Evolutionary conservation across 2,797 vertebrate genomes (phyloP).

Genomic region (Mallotus villosus): DNA sequence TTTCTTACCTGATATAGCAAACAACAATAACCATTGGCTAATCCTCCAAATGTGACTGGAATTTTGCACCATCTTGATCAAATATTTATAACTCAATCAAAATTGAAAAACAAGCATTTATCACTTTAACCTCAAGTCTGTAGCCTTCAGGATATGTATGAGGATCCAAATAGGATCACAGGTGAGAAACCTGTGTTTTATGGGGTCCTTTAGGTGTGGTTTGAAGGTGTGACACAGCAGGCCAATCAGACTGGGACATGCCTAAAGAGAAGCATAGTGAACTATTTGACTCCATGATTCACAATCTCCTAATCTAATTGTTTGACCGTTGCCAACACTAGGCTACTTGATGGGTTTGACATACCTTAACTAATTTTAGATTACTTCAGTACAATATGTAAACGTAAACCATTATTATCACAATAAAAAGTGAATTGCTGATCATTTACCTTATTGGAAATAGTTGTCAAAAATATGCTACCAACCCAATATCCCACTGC

Average conservation of each 20-base stretch:
- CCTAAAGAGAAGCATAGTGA: slow-evolving; percentile 15
- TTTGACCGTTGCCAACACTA: slow-evolving; percentile 19
- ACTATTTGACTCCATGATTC: slow-evolving; percentile 26
- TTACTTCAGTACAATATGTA: no score
- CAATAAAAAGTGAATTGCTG: not conserved
- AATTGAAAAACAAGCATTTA: not conserved
- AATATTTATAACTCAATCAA: not conserved
- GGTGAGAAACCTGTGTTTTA: not conserved
- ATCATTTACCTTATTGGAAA: no score
- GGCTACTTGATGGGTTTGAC: slow-evolving; percentile 15
- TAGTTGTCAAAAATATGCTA: no score
- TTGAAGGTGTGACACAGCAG: slow-evolving; percentile 26
- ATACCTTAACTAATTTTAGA: not conserved
- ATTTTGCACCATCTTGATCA: slow-evolving; percentile 40
- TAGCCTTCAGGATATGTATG: not conserved
- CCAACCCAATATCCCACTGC: no score
- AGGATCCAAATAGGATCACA: not conserved
- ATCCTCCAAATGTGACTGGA: slow-evolving; percentile 20
- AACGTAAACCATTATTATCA: slow-evolving; percentile 11
- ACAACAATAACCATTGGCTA: slow-evolving; percentile 24
- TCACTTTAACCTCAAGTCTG: not conserved
- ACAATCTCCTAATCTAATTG: slow-evolving; percentile 16
- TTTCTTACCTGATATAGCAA: slow-evolving; percentile 47
- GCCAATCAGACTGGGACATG: slow-evolving; percentile 28
- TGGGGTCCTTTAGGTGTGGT: slow-evolving; percentile 9